phyloP scores from a whole-genome alignment of 2,113 vertebrate genomes.

The Chascanopsetta lugubris region DNA sequence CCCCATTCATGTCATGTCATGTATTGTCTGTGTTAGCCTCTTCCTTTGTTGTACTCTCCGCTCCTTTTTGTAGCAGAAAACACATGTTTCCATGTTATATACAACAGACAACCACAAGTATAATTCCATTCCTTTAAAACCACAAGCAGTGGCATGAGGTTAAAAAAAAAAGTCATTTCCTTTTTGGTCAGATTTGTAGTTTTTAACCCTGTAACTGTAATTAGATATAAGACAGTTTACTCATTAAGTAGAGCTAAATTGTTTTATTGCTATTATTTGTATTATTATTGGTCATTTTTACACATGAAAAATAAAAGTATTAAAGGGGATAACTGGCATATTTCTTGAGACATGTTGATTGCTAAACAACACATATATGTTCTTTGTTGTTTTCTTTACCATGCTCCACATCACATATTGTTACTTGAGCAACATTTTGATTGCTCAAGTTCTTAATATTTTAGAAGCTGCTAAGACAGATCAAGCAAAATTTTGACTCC shows the following conservation, averaged over 20 bases:
- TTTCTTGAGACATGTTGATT: too few relatives aligned
- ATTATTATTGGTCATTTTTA: too few relatives aligned
- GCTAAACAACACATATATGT: not conserved
- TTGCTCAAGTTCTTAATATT: not conserved
- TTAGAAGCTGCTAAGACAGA: not conserved
- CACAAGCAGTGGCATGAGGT: not conserved
- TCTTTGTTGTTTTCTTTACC: not conserved
- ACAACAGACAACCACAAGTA: not conserved
- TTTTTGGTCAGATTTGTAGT: not conserved
- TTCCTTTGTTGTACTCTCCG: constrained; percentile 17
- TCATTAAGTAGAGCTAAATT: not conserved
- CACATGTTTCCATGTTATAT: constrained; percentile 17
- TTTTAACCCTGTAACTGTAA: not conserved
- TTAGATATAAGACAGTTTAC: not conserved
- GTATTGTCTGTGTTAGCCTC: constrained; percentile 40
- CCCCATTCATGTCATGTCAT: constrained; percentile 30
- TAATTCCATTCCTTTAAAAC: constrained; percentile 8
- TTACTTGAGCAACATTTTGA: not conserved
- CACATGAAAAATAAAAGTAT: too few relatives aligned
- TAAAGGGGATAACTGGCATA: too few relatives aligned
- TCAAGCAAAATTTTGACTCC: not conserved
- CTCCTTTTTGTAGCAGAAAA: constrained; percentile 8
- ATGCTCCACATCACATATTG: not conserved
- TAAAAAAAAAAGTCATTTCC: not conserved
- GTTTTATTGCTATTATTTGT: too few relatives aligned